Evolutionary conservation across 2,888 invertebrate species (phyloP), one percentile per base, ranked within the genome.

Genomic region (Tetragonisca angustula): DNA sequence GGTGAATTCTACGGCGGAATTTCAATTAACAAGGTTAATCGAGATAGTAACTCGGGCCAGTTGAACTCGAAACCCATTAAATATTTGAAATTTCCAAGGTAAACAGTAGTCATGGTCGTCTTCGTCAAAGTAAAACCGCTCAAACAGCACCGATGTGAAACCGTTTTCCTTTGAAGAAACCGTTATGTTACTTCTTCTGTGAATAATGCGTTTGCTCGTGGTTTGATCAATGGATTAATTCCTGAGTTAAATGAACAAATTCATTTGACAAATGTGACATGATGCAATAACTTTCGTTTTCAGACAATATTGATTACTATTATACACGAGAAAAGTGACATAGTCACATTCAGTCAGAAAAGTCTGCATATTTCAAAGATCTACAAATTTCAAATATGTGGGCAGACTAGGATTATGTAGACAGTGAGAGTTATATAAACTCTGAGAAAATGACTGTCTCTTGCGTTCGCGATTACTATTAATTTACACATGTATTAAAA

Each of bases 1-100:
- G 17, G 43, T 56, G 43, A 67, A 81, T 72, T 77, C 77, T 81
- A 72, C 77, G 32, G 13, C 11, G 77, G 59, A 77, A 81, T 81
- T 81, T 77, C 67, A 77, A 76, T 71, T 77, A 77, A 81, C 71
- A 71, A 81, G 67, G 77, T 81, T 77, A 72, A 81, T 81, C 77
- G 80, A 81, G 67, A 67, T 72, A 77, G 77, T 68, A 77, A 32
- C 43, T 43, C 54, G 27, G 77, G 71, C 54, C 80, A 67, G 61
- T 67, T 71, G 67, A 72, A 67, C 61, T 27, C 19, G 19, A 72
- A 77, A 81, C 27, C 59, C 67, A 54, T 54, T 72, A 61, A 72
- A 77, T 77, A 72, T 72, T 77, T 77, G 61, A 72, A 81, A 77
- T 77, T 72, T 80, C 54, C 36, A 21, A 5, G 36, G 50, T 49